Conservation (phyloP, 2,888 invertebrate species). For the Lithophane socia region DNA sequence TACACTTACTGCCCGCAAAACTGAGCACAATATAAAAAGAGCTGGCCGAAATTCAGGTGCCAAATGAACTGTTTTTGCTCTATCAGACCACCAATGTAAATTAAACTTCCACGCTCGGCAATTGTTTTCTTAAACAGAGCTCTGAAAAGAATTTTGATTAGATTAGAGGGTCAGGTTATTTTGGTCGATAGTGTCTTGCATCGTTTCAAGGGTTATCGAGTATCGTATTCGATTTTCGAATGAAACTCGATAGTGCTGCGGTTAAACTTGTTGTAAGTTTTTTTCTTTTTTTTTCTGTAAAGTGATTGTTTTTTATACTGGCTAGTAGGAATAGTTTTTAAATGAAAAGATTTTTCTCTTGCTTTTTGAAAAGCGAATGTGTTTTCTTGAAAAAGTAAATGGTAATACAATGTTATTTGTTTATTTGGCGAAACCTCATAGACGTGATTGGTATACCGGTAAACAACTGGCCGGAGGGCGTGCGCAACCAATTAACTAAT, state of each 20-base stretch:
- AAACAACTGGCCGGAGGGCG: too few relatives aligned
- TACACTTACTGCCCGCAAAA: constrained; percentile 69
- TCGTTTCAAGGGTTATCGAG: constrained; percentile 70
- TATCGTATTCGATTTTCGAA: constrained; percentile 69
- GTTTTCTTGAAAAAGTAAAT: not conserved
- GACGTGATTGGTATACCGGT: not conserved
- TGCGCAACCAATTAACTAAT: too few relatives aligned
- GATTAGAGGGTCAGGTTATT: constrained; percentile 58
- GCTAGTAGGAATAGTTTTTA: constrained; percentile 24
- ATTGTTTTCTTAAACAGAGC: constrained; percentile 35
- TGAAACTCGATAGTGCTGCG: constrained; percentile 62
- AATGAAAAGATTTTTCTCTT: constrained; percentile 12
- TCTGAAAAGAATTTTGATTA: constrained; percentile 47
- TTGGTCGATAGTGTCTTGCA: constrained; percentile 66
- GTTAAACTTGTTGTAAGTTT: constrained; percentile 57
- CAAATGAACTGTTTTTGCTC: constrained; percentile 73
- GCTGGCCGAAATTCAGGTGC: constrained; percentile 70
- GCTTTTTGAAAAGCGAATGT: not conserved
- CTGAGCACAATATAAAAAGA: constrained; percentile 67
- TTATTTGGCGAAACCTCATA: too few relatives aligned
- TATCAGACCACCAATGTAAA: constrained; percentile 58
- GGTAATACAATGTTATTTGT: not conserved
- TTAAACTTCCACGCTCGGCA: constrained; percentile 50
- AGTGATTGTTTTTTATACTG: constrained; percentile 43
- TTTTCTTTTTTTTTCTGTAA: constrained; percentile 29